Base-by-base conservation (phyloP, 2,113 vertebrate species). In the Platysteira castanea region DNA sequence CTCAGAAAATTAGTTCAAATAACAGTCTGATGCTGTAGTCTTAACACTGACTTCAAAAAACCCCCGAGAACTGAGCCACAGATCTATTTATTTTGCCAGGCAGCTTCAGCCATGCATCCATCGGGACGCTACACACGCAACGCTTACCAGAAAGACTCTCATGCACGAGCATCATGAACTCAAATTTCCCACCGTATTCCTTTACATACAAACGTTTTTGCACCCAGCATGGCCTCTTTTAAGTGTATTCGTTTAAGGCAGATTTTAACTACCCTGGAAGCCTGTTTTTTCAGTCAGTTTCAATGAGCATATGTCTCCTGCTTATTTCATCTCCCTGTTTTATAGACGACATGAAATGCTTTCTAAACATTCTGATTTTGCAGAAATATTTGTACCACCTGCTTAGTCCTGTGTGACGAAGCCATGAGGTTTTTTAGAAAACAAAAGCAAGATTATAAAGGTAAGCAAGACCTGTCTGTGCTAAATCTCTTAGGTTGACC, bases 181-280 rank as follows among this genome's bases (percentile, higher is more conserved):
- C 61, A 41, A 37, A 54, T 50, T 78, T 83, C 47, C 39, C 41
- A 54, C 10, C 30, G 4, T 17, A 53, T 49, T 65, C 33, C 54
- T 83, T 56, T 15, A 70, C 0, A 0, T 31, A 46, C 10, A 69
- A 56, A n/a, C 0, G 0, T 13, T 47, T 50, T 31, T 65, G 33
- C 15, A 81, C 70, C 4, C 39, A 59, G 13, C 15, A 28, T 22
- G n/a, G 14, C 16, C 20, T 86, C 30, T 64, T 60, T 23, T 15
- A 84, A 2, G 3, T 11, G 9, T 14, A 47, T 49, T 54, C 60
- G 24, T 59, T 90, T 50, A 69, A 65, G 37, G 5, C 4, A 71
- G 23, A 14, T 70, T 57, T 69, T n/a, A 77, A 49, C n/a, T 74
- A 27, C 18, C 21, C 47, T 17, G 18, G 35, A 84, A 92, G 31